Evolutionary conservation across 2,888 invertebrate species (phyloP).

Genomic region (Andrena minutula): DNA sequence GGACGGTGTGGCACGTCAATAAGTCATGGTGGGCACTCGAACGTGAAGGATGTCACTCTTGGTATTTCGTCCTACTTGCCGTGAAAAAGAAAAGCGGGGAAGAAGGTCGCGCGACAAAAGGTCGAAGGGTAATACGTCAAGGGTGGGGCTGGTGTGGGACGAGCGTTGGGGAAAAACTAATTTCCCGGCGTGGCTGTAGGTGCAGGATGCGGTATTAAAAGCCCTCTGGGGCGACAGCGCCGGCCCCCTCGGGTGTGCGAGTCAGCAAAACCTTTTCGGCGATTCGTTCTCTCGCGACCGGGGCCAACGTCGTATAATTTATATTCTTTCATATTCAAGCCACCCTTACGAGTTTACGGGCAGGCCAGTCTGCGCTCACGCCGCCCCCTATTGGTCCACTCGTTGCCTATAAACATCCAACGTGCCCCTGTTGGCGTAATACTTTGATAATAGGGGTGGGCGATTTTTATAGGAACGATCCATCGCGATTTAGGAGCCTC

Average conservation of each 20-base stretch:
- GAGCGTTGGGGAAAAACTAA: conserved; percentile 75
- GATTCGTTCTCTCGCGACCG: conserved; percentile 72
- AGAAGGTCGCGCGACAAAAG: conserved; percentile 59
- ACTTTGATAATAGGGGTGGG: conserved; percentile 20
- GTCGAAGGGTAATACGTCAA: conserved; percentile 70
- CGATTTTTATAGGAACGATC: conserved; percentile 28
- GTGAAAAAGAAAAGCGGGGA: conserved; percentile 38
- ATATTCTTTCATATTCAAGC: conserved; percentile 81
- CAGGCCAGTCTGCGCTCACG: conserved; percentile 11
- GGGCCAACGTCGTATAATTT: conserved; percentile 74
- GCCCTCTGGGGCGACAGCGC: conserved; percentile 58
- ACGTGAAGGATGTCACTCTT: not conserved
- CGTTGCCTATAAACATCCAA: conserved; percentile 43
- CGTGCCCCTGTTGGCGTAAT: conserved; percentile 23
- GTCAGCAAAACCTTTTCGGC: conserved; percentile 80
- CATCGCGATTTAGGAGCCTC: conserved; percentile 14
- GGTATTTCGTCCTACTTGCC: conserved; percentile 38
- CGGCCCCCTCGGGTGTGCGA: conserved; percentile 55
- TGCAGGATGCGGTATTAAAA: conserved; percentile 74
- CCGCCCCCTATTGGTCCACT: conserved; percentile 3
- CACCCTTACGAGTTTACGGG: conserved; percentile 56
- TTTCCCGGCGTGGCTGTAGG: conserved; percentile 71
- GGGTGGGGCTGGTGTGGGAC: conserved; percentile 5
- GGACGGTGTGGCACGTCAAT: conserved; percentile 51
- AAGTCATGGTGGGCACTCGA: not conserved